Evolutionary conservation across 2,797 vertebrate genomes (phyloP).

Genomic region (Acanthurus lineatus): DNA sequence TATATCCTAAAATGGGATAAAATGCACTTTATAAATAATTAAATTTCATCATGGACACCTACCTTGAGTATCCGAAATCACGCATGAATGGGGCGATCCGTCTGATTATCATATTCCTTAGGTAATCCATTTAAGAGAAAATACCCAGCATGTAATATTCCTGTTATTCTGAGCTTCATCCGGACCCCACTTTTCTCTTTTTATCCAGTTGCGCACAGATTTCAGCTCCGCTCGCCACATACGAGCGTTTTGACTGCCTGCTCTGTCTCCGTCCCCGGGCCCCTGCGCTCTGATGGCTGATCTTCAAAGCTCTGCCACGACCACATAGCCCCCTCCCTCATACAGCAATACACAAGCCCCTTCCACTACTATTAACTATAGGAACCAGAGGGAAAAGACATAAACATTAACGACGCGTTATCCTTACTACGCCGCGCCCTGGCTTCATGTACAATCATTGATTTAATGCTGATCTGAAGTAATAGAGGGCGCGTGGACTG

Average conservation of each 20-base stretch:
- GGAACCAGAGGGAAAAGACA: slow-evolving; percentile 66
- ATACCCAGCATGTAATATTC: slow-evolving; percentile 67
- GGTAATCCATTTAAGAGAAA: slow-evolving; percentile 81
- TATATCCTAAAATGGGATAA: not conserved
- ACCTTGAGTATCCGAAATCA: slow-evolving; percentile 77
- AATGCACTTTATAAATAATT: slow-evolving; percentile 17
- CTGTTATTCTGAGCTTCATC: slow-evolving; percentile 65
- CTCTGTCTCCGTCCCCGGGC: slow-evolving; percentile 75
- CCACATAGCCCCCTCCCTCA: slow-evolving; percentile 77
- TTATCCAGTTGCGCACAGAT: slow-evolving; percentile 77
- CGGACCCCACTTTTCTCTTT: slow-evolving; percentile 52
- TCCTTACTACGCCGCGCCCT: slow-evolving; percentile 38
- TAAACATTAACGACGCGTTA: slow-evolving; percentile 70
- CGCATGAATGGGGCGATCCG: slow-evolving; percentile 72
- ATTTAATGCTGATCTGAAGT: slow-evolving; percentile 37
- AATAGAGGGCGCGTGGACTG: slow-evolving; percentile 23
- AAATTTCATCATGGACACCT: slow-evolving; percentile 57
- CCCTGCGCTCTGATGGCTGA: slow-evolving; percentile 84
- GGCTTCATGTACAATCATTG: slow-evolving; percentile 46
- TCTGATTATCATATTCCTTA: slow-evolving; percentile 72
- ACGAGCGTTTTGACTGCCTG: slow-evolving; percentile 75
- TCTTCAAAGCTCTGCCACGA: slow-evolving; percentile 87
- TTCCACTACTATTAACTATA: slow-evolving; percentile 80
- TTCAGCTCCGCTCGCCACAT: slow-evolving; percentile 66
- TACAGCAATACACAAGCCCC: slow-evolving; percentile 64